Percentiles rank a stretch among this genome's conserved stretches.
phyloP scores from a whole-genome alignment of 2,797 vertebrate genomes.

The Liparis tanakae region DNA sequence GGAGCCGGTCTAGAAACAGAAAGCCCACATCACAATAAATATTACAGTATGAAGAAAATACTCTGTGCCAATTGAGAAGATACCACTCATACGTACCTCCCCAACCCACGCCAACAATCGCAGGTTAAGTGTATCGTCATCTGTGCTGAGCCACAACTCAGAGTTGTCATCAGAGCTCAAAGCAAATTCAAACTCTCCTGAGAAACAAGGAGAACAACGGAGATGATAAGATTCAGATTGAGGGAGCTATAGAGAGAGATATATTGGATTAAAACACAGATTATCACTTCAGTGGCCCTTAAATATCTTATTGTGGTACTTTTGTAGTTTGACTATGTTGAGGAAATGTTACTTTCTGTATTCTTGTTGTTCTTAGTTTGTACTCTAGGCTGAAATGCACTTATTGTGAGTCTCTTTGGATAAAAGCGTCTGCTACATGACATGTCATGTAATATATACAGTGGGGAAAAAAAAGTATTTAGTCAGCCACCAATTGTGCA shows the following conservation, averaged over 20 bases:
- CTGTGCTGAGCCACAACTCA: constrained; percentile 94
- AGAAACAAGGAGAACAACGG: not conserved
- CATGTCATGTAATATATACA: no score
- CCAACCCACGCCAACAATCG: constrained; percentile 89
- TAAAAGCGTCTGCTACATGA: no score
- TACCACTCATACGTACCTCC: constrained; percentile 80
- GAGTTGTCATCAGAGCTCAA: constrained; percentile 94
- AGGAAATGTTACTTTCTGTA: no score
- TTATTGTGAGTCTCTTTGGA: no score
- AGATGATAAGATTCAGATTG: not conserved
- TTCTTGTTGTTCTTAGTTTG: no score
- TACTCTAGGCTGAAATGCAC: no score
- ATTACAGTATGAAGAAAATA: not conserved
- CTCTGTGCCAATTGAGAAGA: not conserved
- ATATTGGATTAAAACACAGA: no score
- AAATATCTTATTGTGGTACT: no score
- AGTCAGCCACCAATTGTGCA: no score
- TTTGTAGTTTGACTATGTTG: no score
- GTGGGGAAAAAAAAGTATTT: no score
- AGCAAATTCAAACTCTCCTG: constrained; percentile 93
- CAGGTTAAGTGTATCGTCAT: constrained; percentile 86
- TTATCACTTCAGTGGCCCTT: no score
- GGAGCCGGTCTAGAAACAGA: constrained; percentile 83
- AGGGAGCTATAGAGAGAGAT: not conserved
- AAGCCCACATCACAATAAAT: not conserved